phyloP scores from a whole-genome alignment of 2,113 vertebrate species.

The Uria aalge region DNA sequence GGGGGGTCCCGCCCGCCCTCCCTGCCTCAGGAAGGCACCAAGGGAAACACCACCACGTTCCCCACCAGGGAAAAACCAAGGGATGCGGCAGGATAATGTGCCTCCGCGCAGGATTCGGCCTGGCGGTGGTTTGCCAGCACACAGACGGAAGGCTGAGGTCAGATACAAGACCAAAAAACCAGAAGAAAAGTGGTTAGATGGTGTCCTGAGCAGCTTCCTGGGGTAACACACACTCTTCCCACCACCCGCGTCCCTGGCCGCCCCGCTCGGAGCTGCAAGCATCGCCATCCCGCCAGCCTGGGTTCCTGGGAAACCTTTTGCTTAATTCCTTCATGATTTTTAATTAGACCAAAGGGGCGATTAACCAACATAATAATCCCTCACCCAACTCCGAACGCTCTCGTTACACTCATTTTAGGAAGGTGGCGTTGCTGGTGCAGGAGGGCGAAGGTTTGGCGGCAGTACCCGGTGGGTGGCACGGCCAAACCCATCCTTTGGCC shows the following conservation, averaged over 20 bases:
- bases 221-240: background rate
- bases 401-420: fast-evolving
- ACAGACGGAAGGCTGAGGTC: background rate
- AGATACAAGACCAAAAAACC: background rate
- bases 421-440: background rate
- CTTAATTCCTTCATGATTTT: background rate
- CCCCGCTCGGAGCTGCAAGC: background rate
- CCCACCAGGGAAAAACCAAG: background rate
- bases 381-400: background rate
- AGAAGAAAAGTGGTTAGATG: background rate
- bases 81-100: fast-evolving
- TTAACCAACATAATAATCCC: background rate
- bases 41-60: too few relatives aligned
- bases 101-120: background rate
- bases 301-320: background rate
- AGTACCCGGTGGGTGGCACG: background rate
- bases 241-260: background rate
- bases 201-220: background rate
- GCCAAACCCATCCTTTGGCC: background rate
- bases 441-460: background rate
- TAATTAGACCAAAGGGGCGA: background rate
- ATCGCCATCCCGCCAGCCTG: background rate
- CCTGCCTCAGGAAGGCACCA: background rate
- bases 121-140: background rate
- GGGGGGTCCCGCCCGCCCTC: background rate